Base-by-base conservation (phyloP, 2,113 vertebrate genomes). In the Cynopterus brachyotis region DNA sequence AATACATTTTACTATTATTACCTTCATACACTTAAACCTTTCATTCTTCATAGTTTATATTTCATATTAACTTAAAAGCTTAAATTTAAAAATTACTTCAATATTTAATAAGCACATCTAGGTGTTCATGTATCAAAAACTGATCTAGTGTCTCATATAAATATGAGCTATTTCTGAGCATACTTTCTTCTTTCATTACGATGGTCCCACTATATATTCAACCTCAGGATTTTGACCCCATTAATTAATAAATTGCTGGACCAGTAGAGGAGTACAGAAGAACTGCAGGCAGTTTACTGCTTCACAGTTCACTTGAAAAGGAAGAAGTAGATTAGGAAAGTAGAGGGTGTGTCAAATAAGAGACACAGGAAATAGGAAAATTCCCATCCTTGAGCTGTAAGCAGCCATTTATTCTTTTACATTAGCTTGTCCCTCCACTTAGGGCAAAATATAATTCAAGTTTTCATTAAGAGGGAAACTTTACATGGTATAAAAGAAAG, bases 1-100 rank as follows among this genome's bases (percentile, higher is more conserved):
- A 90, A 92, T 37, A 94, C 26, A 96, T n/a, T 89, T 79, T 75
- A 82, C 35, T 24, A 90, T 69, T 90, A 88, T 57, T 82, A 45
- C 40, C 83, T 88, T 90, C 40, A 66, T 81, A 78, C 1, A 95
- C 26, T 64, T 53, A 30, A 84, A 20, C 2, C 7, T 81, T 82
- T 67, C 50, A 81, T 69, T 94, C 26, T 70, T 96, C 72, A 73
- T 15, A 57, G 15, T 89, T 86, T 72, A 94, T 11, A 30, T 82
- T 70, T 26, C 20, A 85, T 30, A 32, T 62, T 81, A 73, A 91
- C 26, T 94, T 84, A 92, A 35, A 94, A 69, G 47, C 88, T 91
- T 83, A 91, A 64, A 57, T 69, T 85, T 70, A 82, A 93, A 91
- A 66, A 57, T n/a, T 32, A 90, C 11, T 82, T 89, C 17, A 80